Conservation (phyloP, 2,888 invertebrate species). For the Asteroscopus sphinx region DNA sequence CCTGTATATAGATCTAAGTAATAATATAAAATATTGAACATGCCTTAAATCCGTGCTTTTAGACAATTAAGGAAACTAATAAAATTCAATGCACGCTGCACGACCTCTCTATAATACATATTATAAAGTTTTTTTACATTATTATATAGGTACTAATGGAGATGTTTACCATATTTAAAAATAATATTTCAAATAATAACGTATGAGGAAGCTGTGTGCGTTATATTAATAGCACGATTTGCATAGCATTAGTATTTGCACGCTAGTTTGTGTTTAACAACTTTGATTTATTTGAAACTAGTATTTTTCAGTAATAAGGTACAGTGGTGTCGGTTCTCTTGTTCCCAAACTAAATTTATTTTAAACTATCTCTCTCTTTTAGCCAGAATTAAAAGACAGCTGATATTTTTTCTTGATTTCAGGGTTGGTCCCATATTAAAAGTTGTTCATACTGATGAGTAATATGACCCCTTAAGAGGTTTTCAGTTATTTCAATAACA, state of each 20-base stretch:
- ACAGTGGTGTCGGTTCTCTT: no score
- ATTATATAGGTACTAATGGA: slow-evolving; percentile 37
- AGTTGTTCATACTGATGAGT: no score
- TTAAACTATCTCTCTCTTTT: no score
- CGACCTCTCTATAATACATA: slow-evolving; percentile 21
- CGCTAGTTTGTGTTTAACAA: slow-evolving; percentile 21
- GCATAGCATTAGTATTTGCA: slow-evolving; percentile 42
- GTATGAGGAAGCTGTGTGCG: slow-evolving; percentile 40
- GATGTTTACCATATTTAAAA: slow-evolving; percentile 44
- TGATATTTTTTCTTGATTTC: no score
- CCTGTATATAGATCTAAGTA: no score
- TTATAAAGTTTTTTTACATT: slow-evolving; percentile 39
- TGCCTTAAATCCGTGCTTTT: slow-evolving; percentile 17
- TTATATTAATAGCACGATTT: slow-evolving; percentile 44
- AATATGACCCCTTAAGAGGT: no score
- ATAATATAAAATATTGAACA: background rate
- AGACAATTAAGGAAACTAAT: slow-evolving; percentile 36
- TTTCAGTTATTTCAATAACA: no score
- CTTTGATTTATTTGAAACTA: background rate
- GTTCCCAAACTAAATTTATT: no score
- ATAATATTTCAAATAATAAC: slow-evolving; percentile 42
- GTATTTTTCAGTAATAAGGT: slow-evolving; percentile 3
- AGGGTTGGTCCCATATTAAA: no score
- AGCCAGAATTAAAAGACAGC: no score
- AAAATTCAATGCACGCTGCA: slow-evolving; percentile 44